Conservation (phyloP, 2,888 invertebrate species). For the Boloria euphrosyne region DNA sequence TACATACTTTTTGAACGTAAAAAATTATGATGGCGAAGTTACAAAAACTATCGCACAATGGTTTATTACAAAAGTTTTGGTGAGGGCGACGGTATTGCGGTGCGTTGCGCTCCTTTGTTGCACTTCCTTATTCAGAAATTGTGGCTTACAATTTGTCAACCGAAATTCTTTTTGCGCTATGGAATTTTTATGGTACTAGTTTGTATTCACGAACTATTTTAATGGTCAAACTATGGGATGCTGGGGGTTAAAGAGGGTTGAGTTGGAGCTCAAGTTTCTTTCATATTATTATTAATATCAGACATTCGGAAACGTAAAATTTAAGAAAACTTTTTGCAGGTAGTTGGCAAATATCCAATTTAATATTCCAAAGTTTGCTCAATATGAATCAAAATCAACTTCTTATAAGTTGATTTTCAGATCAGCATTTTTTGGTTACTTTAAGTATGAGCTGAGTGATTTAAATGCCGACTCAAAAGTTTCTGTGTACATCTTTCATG, state of each 20-base stretch:
- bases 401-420: too few species aligned
- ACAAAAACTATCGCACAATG: constrained; percentile 18
- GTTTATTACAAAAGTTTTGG: constrained; percentile 17
- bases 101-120: constrained; percentile 26
- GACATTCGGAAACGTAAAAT: not conserved
- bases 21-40: constrained; percentile 5
- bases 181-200: constrained; percentile 18
- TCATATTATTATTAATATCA: not conserved
- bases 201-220: constrained; percentile 8
- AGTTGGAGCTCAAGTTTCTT: not conserved
- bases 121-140: constrained; percentile 16
- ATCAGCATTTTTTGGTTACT: too few species aligned
- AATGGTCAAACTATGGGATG: constrained; percentile 15
- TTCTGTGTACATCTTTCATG: not conserved
- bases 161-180: constrained; percentile 23
- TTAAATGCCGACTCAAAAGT: not conserved
- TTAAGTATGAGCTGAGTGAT: not conserved
- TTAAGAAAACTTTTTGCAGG: not conserved
- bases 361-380: not conserved
- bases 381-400: not conserved
- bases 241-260: not conserved
- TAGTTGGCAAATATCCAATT: constrained; percentile 7
- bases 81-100: constrained; percentile 17
- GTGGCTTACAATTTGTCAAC: constrained; percentile 25
- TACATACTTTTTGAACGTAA: not conserved